phyloP scores from a whole-genome alignment of 2,888 invertebrate species.

The Laspeyria flexula region DNA sequence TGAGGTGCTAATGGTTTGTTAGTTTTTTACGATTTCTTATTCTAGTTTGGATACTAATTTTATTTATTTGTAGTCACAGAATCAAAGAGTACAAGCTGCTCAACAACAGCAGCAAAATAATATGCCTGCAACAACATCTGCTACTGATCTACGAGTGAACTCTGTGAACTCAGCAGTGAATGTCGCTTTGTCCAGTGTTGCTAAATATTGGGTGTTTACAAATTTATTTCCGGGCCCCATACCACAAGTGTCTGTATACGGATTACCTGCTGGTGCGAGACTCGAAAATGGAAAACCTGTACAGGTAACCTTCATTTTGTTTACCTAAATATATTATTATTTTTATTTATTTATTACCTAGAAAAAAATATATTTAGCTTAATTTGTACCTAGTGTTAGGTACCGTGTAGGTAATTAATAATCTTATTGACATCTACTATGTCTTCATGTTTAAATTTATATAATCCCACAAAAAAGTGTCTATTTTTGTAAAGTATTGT shows the following conservation, averaged over 20 bases:
- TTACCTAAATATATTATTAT: neutral
- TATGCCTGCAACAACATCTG: slow-evolving; percentile 84
- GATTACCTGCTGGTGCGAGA: slow-evolving; percentile 87
- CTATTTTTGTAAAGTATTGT: too few relatives aligned
- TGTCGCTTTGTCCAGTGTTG: slow-evolving; percentile 91
- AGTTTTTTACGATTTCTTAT: slow-evolving; percentile 49
- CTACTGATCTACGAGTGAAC: slow-evolving; percentile 87
- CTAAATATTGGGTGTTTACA: slow-evolving; percentile 94
- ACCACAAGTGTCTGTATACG: slow-evolving; percentile 91
- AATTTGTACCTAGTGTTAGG: too few relatives aligned
- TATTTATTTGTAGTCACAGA: slow-evolving; percentile 70
- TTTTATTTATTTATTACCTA: too few relatives aligned
- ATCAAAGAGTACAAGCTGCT: slow-evolving; percentile 70
- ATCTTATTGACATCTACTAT: too few relatives aligned
- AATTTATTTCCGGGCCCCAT: slow-evolving; percentile 92
- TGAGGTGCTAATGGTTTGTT: slow-evolving; percentile 75
- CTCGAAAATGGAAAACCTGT: slow-evolving; percentile 87
- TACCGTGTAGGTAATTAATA: too few relatives aligned
- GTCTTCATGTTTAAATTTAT: too few relatives aligned
- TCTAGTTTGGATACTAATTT: slow-evolving; percentile 53
- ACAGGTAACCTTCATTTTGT: slow-evolving; percentile 84
- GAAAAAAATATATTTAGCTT: too few relatives aligned
- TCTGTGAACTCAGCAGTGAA: slow-evolving; percentile 89
- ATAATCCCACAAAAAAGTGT: too few relatives aligned
- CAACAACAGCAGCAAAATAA: slow-evolving; percentile 75